Conservation (phyloP, 2,113 vertebrate species). For the Saguinus imperator region DNA sequence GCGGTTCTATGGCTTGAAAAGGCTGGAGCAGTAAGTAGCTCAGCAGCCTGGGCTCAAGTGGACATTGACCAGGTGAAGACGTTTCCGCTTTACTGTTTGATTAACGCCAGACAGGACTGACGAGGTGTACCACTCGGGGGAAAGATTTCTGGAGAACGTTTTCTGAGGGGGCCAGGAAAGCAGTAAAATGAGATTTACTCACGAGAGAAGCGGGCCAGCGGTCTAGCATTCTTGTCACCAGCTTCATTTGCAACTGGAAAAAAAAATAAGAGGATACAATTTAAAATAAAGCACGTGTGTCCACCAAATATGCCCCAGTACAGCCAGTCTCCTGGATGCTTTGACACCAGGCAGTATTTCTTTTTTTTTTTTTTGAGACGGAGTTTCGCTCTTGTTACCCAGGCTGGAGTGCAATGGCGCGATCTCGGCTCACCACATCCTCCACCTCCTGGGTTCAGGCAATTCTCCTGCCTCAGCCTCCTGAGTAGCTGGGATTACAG, state of each 20-base stretch:
- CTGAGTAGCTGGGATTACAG: too few species aligned
- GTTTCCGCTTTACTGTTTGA: not conserved
- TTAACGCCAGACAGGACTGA: not conserved
- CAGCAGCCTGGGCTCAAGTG: too few species aligned
- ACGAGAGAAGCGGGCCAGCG: slow-evolving; percentile 91
- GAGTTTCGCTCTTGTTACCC: too few species aligned
- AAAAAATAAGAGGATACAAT: slow-evolving; percentile 40
- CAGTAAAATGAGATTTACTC: slow-evolving; percentile 80
- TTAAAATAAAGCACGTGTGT: not conserved
- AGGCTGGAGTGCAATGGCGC: too few species aligned
- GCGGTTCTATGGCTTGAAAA: not conserved
- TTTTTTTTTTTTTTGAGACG: too few species aligned
- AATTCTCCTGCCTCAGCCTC: too few species aligned
- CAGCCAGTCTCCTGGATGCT: rapidly evolving
- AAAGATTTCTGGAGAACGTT: not conserved
- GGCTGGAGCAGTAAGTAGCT: too few species aligned
- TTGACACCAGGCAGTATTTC: too few species aligned
- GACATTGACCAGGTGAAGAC: not conserved
- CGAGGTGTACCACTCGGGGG: rapidly evolving
- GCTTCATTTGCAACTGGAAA: slow-evolving; percentile 94
- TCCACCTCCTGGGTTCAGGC: too few species aligned
- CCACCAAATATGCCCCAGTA: not conserved
- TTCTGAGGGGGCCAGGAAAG: not conserved
- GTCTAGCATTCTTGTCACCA: slow-evolving; percentile 88
- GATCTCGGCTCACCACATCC: too few species aligned